Evolutionary conservation across 2,113 vertebrate genomes (phyloP).

Genomic region (Cololabis saira): DNA sequence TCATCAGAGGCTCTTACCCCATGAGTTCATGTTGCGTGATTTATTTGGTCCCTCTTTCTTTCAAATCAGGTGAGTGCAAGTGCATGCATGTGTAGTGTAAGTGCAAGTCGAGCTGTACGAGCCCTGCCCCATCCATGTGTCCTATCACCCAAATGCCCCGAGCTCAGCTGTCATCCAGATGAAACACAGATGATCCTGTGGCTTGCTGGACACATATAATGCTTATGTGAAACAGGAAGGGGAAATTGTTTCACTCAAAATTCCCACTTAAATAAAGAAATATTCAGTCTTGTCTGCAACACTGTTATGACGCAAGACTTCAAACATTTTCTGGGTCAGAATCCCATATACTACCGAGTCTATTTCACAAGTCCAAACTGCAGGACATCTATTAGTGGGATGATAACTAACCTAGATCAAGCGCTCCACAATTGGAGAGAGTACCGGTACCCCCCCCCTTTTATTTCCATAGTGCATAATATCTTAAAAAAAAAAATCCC

Average conservation of each 20-base stretch:
- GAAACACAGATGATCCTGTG: slow-evolving; percentile 66
- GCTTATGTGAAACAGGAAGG: slow-evolving; percentile 49
- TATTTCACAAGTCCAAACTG: no score
- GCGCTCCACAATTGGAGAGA: no score
- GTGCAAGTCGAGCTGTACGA: slow-evolving; percentile 29
- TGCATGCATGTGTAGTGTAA: slow-evolving; percentile 20
- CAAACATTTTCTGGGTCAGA: background rate
- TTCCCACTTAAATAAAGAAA: background rate
- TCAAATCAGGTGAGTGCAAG: slow-evolving; percentile 37
- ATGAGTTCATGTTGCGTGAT: slow-evolving; percentile 65
- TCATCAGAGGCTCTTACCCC: slow-evolving; percentile 69
- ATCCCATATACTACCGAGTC: no score
- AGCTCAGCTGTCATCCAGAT: slow-evolving; percentile 60
- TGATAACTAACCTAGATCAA: no score
- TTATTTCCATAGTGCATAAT: no score
- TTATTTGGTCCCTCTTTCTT: slow-evolving; percentile 63
- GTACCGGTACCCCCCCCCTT: no score
- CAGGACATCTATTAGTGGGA: no score
- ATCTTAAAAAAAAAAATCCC: slow-evolving; percentile 2
- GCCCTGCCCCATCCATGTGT: slow-evolving; percentile 28
- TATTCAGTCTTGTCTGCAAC: slow-evolving; percentile 21
- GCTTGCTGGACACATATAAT: slow-evolving; percentile 48
- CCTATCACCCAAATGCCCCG: slow-evolving; percentile 51
- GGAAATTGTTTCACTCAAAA: slow-evolving; percentile 31
- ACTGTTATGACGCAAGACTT: slow-evolving; percentile 28